Base-by-base conservation (phyloP, 2,888 invertebrate genomes). In the Ernsta delagoae region DNA sequence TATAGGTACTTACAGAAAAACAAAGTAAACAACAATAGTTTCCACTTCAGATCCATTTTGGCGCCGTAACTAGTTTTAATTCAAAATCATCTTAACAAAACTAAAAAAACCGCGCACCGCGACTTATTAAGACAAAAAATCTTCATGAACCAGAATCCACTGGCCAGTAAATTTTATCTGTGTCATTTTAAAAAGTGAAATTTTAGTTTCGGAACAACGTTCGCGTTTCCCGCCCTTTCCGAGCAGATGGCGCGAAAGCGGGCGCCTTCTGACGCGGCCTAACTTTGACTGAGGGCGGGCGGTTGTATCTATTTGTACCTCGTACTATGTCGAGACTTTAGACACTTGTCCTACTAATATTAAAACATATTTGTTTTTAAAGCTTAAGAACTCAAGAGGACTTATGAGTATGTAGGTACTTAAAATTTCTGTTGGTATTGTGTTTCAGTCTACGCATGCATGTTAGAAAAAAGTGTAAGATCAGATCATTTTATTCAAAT, bases 41-140 rank as follows among this genome's bases (percentile, higher is more conserved):
- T 64, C 64, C 76, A 74, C 65, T 62, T 74, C 70, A 76, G 78
- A 83, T 85, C 83, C 86, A 86, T 86, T 78, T 79, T 78, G 71
- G 50, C 67, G 64, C 68, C 60, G 65, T 59, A 39, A 70, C 57
- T 61, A 65, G 66, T 75, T 70, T 66, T 45, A 16, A 64, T 70
- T 67, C 16, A 34, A 71, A 71, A 59, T 65, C 71, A 72, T 71
- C 12, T 43, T 50, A 57, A 71, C 68, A 8, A 8, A 66, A 62
- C 68, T 73, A 65, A 36, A 67, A 59, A 68, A 54, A 54, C 4
- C 41, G 39, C 36, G 8, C 57, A 59, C 59, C 6, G 6, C 5
- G 6, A 36, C 5, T 36, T 36, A 36, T 3, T 36, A 0, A 1
- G 36, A 5, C 36, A 36, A 36, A 36, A 36, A 24, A 24, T 24